Evolutionary conservation across 2,888 invertebrate species (phyloP).

Genomic region (Clusia tigrina): DNA sequence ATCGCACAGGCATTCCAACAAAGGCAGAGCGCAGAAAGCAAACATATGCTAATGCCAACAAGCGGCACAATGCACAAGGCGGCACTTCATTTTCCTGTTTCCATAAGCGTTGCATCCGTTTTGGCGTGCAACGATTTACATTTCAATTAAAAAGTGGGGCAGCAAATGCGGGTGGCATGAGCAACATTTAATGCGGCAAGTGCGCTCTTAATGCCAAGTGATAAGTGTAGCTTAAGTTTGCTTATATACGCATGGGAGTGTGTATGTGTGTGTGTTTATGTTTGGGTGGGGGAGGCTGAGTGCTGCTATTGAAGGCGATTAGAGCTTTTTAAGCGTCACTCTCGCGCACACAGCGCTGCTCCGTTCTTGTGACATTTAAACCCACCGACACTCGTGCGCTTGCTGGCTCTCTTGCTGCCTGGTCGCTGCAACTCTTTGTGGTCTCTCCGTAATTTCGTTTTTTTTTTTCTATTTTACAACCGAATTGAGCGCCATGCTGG

Average conservation of each 20-base stretch:
- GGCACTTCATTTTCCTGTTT: constrained; percentile 3
- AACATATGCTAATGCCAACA: constrained; percentile 1
- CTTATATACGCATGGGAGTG: constrained; percentile 8
- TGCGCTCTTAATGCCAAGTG: background rate
- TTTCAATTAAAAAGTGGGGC: background rate
- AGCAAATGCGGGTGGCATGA: background rate
- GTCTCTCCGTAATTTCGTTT: background rate
- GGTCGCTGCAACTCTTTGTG: background rate
- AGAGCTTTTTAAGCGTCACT: background rate
- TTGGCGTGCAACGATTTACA: background rate
- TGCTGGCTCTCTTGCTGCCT: background rate
- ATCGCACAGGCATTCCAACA: background rate
- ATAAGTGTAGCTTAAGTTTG: background rate
- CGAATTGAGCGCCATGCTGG: constrained; percentile 8
- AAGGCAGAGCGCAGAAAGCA: background rate
- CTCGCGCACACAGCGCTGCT: constrained; percentile 9
- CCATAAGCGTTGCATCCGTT: background rate
- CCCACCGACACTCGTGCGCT: background rate
- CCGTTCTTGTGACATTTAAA: constrained; percentile 3
- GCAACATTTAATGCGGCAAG: background rate
- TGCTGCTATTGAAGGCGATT: constrained; percentile 24
- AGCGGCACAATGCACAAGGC: background rate
- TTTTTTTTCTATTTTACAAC: too few species aligned
- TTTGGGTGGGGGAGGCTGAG: constrained; percentile 31
- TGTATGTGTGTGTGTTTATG: constrained; percentile 13